These are phyloP conservation scores for Phocoena phocoena DNA, from an alignment of 2,113 vertebrate species.

Conservation along the genomic window DNA sequence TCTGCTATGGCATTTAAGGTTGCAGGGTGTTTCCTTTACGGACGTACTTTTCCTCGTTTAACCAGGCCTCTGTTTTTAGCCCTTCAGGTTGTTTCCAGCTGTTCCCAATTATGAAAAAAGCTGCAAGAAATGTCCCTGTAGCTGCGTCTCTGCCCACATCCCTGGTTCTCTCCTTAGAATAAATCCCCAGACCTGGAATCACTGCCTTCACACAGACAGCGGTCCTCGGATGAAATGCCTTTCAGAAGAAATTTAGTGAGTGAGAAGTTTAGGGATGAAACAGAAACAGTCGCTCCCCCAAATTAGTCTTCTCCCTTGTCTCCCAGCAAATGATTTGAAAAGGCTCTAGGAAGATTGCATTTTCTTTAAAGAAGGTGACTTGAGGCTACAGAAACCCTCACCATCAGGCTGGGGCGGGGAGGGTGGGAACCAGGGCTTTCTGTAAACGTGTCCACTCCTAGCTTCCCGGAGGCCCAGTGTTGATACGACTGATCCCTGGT, in stretches of 20 bases:
- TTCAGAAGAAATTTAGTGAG: background rate
- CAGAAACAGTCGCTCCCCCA: too few species aligned
- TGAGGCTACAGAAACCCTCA: background rate
- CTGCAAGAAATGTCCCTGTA: background rate
- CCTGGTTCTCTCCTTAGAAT: background rate
- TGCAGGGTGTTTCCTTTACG: background rate
- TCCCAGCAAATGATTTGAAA: background rate
- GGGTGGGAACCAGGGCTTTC: background rate
- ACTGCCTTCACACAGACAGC: background rate
- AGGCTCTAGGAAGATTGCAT: background rate
- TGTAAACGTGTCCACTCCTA: background rate
- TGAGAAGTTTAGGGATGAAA: background rate
- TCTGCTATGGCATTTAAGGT: background rate
- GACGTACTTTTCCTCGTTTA: background rate
- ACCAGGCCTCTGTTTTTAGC: background rate
- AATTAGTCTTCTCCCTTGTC: background rate
- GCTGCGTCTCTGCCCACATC: background rate
- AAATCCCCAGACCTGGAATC: background rate
- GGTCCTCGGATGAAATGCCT: background rate
- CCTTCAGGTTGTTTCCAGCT: background rate
- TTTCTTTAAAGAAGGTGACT: background rate
- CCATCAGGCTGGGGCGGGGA: background rate
- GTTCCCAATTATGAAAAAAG: background rate
- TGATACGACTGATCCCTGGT: background rate
- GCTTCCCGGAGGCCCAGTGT: rapidly evolving